phyloP scores from a whole-genome alignment of 2,888 invertebrate genomes.

The Nymphalis polychloros region DNA sequence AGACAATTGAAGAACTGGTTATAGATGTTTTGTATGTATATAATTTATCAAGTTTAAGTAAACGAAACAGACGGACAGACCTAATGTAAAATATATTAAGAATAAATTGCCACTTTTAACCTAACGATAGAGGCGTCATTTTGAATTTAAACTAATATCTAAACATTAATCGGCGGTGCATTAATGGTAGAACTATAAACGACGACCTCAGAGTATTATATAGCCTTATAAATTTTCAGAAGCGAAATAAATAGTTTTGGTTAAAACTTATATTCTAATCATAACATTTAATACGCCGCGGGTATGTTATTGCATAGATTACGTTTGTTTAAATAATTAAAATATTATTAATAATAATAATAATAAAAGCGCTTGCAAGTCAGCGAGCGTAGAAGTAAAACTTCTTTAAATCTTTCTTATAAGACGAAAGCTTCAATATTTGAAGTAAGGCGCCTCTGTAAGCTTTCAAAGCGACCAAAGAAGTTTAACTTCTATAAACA shows the following conservation, averaged over 20 bases:
- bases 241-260: conserved; percentile 28
- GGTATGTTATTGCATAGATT: background rate
- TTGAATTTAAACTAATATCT: conserved; percentile 14
- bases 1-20: background rate
- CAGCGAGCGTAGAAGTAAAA: too few species aligned
- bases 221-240: background rate
- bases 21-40: too few species aligned
- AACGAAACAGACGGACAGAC: conserved; percentile 15
- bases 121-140: conserved; percentile 15
- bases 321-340: too few species aligned
- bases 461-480: too few species aligned
- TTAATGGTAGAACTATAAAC: conserved; percentile 22
- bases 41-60: background rate
- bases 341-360: too few species aligned
- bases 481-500: background rate
- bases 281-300: background rate
- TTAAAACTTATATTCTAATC: conserved; percentile 18
- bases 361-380: too few species aligned
- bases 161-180: conserved; percentile 36
- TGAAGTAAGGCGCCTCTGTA: too few species aligned
- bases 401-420: too few species aligned
- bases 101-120: conserved; percentile 19
- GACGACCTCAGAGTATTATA: conserved; percentile 24
- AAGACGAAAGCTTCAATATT: too few species aligned
- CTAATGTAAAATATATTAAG: conserved; percentile 21